Conservation (phyloP, 2,888 invertebrate species). For the Trilocha varians region DNA sequence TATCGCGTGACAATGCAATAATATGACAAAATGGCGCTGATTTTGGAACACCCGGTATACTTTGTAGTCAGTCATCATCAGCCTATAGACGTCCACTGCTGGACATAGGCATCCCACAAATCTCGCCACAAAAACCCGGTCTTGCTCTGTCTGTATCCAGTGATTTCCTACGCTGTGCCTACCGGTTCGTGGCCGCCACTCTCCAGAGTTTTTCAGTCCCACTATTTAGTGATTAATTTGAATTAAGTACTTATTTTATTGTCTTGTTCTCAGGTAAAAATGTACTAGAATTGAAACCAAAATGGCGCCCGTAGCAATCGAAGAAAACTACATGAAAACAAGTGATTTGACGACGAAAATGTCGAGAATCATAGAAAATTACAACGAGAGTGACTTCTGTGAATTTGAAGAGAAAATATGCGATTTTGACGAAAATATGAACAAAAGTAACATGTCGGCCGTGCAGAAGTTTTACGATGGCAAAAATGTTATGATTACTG, state of each 20-base stretch:
- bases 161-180: too few relatives aligned
- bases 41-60: too few relatives aligned
- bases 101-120: too few relatives aligned
- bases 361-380: slow-evolving; percentile 7
- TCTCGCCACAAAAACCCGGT: too few relatives aligned
- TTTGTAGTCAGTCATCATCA: too few relatives aligned
- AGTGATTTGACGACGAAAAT: slow-evolving; percentile 8
- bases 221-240: too few relatives aligned
- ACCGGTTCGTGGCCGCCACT: too few relatives aligned
- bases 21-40: too few relatives aligned
- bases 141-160: too few relatives aligned
- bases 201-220: too few relatives aligned
- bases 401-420: slow-evolving; percentile 15
- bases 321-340: neutral
- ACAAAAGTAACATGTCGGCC: slow-evolving; percentile 37
- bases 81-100: too few relatives aligned
- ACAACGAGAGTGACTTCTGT: neutral
- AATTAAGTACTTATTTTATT: slow-evolving; percentile 1
- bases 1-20: too few relatives aligned
- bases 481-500: slow-evolving; percentile 74
- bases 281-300: slow-evolving; percentile 15
- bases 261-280: slow-evolving; percentile 28
- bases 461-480: slow-evolving; percentile 74
- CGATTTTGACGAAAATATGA: slow-evolving; percentile 27
- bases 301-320: slow-evolving; percentile 19